Conservation (phyloP, 2,113 vertebrate species). For the Mohoua ochrocephala region DNA sequence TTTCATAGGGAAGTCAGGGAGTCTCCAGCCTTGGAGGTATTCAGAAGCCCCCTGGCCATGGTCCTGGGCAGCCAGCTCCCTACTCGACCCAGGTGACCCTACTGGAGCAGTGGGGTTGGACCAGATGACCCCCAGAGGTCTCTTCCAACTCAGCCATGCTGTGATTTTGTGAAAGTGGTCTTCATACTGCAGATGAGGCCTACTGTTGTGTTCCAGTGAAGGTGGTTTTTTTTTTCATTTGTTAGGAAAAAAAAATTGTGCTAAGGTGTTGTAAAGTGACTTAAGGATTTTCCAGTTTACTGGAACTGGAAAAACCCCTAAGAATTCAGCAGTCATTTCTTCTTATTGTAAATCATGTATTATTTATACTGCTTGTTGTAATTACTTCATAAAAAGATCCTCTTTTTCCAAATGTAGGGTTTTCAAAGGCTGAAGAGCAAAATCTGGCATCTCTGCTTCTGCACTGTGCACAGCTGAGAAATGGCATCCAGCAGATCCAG, state of each 20-base stretch:
- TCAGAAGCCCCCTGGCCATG: fast-evolving
- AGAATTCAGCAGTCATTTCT: background rate
- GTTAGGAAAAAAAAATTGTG: background rate
- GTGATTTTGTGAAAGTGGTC: background rate
- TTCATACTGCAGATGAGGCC: background rate
- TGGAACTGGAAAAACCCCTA: background rate
- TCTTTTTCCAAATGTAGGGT: conserved; percentile 57
- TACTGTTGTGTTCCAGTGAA: background rate
- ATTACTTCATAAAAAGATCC: background rate
- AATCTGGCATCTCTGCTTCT: conserved; percentile 81
- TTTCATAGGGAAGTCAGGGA: fast-evolving
- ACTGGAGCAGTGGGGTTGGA: background rate
- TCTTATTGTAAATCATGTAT: background rate
- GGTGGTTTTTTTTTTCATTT: background rate
- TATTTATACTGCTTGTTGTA: background rate
- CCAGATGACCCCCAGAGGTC: background rate
- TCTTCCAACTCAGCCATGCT: background rate
- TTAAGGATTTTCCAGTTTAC: background rate
- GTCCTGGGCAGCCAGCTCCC: background rate
- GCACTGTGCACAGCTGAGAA: conserved; percentile 73
- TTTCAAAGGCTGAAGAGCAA: conserved; percentile 68
- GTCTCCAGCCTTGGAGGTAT: background rate
- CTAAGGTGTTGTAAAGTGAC: background rate
- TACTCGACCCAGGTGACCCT: background rate
- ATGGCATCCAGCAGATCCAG: conserved; percentile 89